Conservation (phyloP, 2,797 vertebrate genomes). For the Coracias cyanogaster region DNA sequence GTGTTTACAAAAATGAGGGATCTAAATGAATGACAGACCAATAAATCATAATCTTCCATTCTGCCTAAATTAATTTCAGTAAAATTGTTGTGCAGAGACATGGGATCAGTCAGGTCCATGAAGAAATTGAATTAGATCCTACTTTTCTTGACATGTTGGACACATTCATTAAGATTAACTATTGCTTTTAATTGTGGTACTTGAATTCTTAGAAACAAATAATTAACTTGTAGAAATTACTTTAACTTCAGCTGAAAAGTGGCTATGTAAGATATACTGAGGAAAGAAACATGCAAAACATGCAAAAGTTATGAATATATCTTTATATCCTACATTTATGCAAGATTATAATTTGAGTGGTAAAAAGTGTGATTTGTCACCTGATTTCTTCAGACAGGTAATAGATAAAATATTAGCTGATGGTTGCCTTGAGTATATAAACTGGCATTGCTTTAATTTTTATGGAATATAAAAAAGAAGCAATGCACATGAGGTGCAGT, state of each 20-base stretch:
- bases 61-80: neutral
- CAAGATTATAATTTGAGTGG: neutral
- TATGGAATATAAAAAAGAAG: neutral
- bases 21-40: neutral
- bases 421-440: neutral
- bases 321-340: neutral
- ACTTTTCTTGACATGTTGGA: neutral
- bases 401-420: neutral
- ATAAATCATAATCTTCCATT: neutral
- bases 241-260: neutral
- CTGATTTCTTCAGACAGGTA: neutral
- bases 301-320: neutral
- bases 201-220: neutral
- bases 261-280: neutral
- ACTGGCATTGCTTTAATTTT: neutral
- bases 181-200: neutral
- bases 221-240: neutral
- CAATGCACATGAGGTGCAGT: neutral
- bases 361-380: neutral
- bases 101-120: neutral
- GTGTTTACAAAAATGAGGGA: neutral
- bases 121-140: neutral
- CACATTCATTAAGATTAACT: neutral
- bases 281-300: neutral
- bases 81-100: neutral